Evolutionary conservation across 2,113 vertebrate genomes (phyloP), one percentile per base, ranked within the genome.

Genomic region (Sinocyclocheilus maitianheensis): DNA sequence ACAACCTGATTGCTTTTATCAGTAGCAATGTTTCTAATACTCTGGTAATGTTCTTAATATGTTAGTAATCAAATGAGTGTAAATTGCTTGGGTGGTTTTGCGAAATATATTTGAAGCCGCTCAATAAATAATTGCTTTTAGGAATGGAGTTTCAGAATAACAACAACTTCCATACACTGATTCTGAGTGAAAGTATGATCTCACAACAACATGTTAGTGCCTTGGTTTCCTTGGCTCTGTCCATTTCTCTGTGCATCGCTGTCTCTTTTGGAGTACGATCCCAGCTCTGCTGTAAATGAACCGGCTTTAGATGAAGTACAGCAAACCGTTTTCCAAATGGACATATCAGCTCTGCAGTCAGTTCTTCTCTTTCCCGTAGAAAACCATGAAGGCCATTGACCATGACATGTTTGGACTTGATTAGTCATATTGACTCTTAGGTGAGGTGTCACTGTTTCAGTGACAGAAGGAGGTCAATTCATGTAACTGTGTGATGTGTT

Each of bases 401-500:
- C 46, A 76, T 5, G 14, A 3, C 13, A 16, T 8, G 14, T 26
- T 53, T 53, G 14, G 51, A 16, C 46, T 63, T 34, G 3, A 34
- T 85, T 63, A 85, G 72, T 80, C 87, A 71, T 78, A 60, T 43
- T 40, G 71, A 4, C 48, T 53, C 51, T 53, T 51, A 55, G 13
- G 14, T 60, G 78, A 24, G 67, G n/a, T 16, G 13, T n/a, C 58
- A 63, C 14, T 11, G 20, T 20, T 22, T 4, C 26, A 46, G n/a
- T 51, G 81, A 51, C 62, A 16, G 43, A 0, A 75, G 71, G 16
- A 72, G 24, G 13, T 77, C 46, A 55, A 12, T 76, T 71, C 51
- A 72, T 46, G 9, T 74, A 12, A 24, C 30, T 62, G 84, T 90
- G 72, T 11, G 43, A 51, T 30, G 46, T 13, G 46, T 48, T 76